Evolutionary conservation across 2,888 invertebrate genomes (phyloP), one percentile per base, ranked within the genome.

Genomic region (Sisyra nigra): DNA sequence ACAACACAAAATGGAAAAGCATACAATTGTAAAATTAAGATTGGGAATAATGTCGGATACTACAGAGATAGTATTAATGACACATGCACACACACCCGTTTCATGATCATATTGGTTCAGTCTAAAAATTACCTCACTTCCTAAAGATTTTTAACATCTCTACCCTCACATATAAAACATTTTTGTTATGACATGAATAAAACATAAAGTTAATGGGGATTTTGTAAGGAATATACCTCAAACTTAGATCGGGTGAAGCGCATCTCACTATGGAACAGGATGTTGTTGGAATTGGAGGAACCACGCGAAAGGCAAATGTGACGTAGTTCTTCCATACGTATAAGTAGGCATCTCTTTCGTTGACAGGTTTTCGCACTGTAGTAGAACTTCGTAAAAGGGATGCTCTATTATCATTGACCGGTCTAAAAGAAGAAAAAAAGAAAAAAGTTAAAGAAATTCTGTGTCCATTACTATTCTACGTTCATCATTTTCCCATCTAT

Each of bases 261-360:
- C 92, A 93, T 42, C 93, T 76, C 40, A 89, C 74, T 29, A 89
- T 76, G 0, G 87, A 84, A 24, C 24, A 24, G 3, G 24, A 24
- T 5, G 5, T 24, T 57, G 82, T 84, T 1, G 87, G 84, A 47
- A 85, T 82, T 17, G 91, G 86, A 9, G 96, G 97, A 4, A 94
- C 93, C 37, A 98, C 84, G 42, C 93, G 76, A 67, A 96, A 98
- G 6, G 93, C 93, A 69, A 96, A 86, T 11, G 91, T 88, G 53
- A 94, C 78, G 65, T 97, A 96, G 67, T 96, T 96, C 58, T 92
- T 86, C 96, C 98, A 99, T 17, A 98, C 75, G 63, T 89, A 89
- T 71, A 97, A 80, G 62, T 96, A 93, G 29, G 88, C 79, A 60
- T 96, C 96, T 51, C 92, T 71, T 64, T 96, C 96, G 51, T 87